phyloP scores from a whole-genome alignment of 2,797 vertebrate species.

The Oryzias sinensis region DNA sequence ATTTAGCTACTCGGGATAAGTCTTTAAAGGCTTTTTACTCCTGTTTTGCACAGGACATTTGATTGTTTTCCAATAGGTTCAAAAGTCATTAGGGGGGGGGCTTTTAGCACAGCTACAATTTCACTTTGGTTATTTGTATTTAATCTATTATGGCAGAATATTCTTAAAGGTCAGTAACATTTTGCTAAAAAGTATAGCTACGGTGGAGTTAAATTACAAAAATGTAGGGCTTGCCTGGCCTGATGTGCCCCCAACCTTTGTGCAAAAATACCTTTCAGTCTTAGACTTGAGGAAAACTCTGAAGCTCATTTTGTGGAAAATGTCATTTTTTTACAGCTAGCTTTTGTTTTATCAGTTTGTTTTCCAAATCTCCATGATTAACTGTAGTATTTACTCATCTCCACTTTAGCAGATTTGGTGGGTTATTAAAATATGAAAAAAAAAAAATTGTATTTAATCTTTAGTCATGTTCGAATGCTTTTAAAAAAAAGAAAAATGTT shows the following conservation, averaged over 20 bases:
- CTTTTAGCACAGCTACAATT: slow-evolving; percentile 22
- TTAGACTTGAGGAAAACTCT: slow-evolving; percentile 26
- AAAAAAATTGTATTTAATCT: slow-evolving; percentile 25
- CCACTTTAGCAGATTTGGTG: slow-evolving; percentile 22
- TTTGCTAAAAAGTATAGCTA: slow-evolving; percentile 13
- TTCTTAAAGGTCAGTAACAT: slow-evolving; percentile 11
- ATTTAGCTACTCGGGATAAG: slow-evolving; percentile 36
- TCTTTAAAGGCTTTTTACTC: slow-evolving; percentile 39
- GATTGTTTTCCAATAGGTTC: slow-evolving; percentile 22
- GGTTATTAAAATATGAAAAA: slow-evolving; percentile 3
- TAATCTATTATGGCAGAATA: slow-evolving; percentile 25
- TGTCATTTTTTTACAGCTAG: slow-evolving; percentile 63
- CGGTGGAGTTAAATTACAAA: slow-evolving; percentile 12
- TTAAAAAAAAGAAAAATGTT: too few species aligned
- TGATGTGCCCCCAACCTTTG: slow-evolving; percentile 43
- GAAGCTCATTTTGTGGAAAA: slow-evolving; percentile 42
- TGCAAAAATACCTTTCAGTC: slow-evolving; percentile 42
- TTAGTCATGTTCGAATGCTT: slow-evolving; percentile 39
- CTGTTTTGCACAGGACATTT: slow-evolving; percentile 6
- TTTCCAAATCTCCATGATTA: slow-evolving; percentile 40
- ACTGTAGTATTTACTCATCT: slow-evolving; percentile 62
- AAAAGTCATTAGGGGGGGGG: slow-evolving; percentile 14
- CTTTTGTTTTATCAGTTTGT: slow-evolving; percentile 13
- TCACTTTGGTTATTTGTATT: slow-evolving; percentile 20
- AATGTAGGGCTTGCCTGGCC: slow-evolving; percentile 34